A percentile compares a stretch with the other conserved stretches of the same genome.
These are phyloP conservation scores for Catocala sponsa DNA, from an alignment of 2,888 invertebrate genomes.

Conservation along the genomic window DNA sequence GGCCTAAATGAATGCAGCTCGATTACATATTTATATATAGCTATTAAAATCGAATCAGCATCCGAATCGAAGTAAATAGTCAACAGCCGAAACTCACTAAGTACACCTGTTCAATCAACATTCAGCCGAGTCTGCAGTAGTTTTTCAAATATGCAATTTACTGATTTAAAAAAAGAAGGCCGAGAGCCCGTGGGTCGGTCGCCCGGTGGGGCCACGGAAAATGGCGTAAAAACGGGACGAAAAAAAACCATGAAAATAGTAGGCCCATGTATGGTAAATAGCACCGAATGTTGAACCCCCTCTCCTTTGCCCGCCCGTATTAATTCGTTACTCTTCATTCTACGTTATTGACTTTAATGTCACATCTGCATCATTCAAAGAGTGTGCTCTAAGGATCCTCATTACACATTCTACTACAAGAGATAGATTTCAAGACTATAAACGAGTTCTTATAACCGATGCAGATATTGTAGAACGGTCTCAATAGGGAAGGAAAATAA, in stretches of 20 bases:
- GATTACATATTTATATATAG: slow-evolving; percentile 3
- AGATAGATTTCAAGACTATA: too few species aligned
- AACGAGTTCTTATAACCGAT: too few species aligned
- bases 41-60: slow-evolving; percentile 20
- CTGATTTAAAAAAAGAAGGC: slow-evolving; percentile 83
- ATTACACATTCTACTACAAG: not conserved
- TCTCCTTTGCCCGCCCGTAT: slow-evolving; percentile 51
- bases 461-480: too few species aligned
- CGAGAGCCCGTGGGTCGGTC: slow-evolving; percentile 60
- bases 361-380: slow-evolving; percentile 27
- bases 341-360: slow-evolving; percentile 54
- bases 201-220: slow-evolving; percentile 76
- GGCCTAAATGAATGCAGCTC: not conserved
- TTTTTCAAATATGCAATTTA: slow-evolving; percentile 88
- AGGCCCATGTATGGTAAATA: slow-evolving; percentile 82
- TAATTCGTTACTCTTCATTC: slow-evolving; percentile 67
- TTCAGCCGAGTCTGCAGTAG: slow-evolving; percentile 67
- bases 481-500: too few species aligned
- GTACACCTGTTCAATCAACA: slow-evolving; percentile 61
- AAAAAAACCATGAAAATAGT: slow-evolving; percentile 74
- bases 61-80: slow-evolving; percentile 35
- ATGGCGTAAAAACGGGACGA: slow-evolving; percentile 77
- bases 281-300: slow-evolving; percentile 61
- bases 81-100: slow-evolving; percentile 41
- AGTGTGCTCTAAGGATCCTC: not conserved